A percentile compares a stretch with the other conserved stretches of the same genome.
phyloP scores from a whole-genome alignment of 1,140 invertebrate genomes.

The Hetaerina americana region DNA sequence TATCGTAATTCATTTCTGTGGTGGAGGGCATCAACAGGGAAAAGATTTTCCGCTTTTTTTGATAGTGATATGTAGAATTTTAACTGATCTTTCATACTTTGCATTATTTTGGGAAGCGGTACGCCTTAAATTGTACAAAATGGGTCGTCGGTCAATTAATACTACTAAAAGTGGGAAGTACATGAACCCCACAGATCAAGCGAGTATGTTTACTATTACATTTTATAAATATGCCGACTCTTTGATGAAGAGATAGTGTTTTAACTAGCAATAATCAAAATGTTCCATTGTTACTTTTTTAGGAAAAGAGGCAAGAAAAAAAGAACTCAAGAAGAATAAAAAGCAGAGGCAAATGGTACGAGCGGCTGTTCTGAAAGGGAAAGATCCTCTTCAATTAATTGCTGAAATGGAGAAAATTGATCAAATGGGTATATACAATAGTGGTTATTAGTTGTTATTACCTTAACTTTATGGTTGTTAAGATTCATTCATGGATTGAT shows the following conservation, averaged over 20 bases:
- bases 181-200: conserved; percentile 98
- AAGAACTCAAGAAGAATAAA: conserved; percentile 97
- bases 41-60: too few species aligned
- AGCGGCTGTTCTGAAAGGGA: conserved; percentile 93
- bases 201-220: conserved; percentile 57
- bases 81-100: too few species aligned
- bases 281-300: conserved; percentile 21
- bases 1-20: too few species aligned
- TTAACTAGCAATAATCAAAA: too few species aligned
- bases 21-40: too few species aligned
- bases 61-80: too few species aligned
- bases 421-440: conserved; percentile 96
- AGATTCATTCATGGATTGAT: too few species aligned
- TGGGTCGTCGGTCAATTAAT: conserved; percentile 92
- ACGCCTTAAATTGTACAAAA: conserved; percentile 25
- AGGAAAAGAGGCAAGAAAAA: conserved; percentile 95
- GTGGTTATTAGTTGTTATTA: too few species aligned
- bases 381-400: conserved; percentile 88
- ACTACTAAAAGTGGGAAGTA: conserved; percentile 99
- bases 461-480: too few species aligned
- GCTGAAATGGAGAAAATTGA: conserved; percentile 96
- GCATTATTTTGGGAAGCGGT: too few species aligned
- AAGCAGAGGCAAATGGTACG: conserved; percentile 89
- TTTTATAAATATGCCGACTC: conserved; percentile 1
- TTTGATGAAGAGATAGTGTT: too few species aligned